A percentile compares a stretch with the other conserved stretches of the same genome.
These are phyloP conservation scores for Brachypterus glaber DNA, from an alignment of 2,888 invertebrate species.

Conservation along the genomic window DNA sequence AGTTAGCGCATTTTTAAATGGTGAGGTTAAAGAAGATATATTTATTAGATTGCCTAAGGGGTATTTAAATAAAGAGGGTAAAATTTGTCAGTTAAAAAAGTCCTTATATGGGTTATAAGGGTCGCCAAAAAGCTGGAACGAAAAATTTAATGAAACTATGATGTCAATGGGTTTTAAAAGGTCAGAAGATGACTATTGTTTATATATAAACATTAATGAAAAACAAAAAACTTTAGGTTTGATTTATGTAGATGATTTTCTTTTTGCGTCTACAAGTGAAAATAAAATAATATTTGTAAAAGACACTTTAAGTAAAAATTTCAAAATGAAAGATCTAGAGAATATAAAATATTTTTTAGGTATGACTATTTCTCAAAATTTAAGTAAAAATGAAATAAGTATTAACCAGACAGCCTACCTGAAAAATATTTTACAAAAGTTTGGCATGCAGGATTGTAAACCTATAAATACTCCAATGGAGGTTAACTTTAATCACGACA, in stretches of 20 bases:
- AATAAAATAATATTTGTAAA: conserved; percentile 12
- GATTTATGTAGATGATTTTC: conserved; percentile 15
- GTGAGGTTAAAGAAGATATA: neutral
- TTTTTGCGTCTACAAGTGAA: conserved; percentile 8
- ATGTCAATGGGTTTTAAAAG: conserved; percentile 10
- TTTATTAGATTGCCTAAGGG: neutral
- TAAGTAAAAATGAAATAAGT: too few species aligned
- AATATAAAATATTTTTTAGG: conserved; percentile 14
- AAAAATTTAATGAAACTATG: conserved; percentile 16
- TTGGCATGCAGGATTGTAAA: conserved; percentile 11
- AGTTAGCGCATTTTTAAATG: neutral
- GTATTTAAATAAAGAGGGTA: too few species aligned
- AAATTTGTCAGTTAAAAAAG: conserved; percentile 16
- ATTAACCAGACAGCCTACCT: conserved; percentile 5
- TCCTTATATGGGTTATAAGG: conserved; percentile 19
- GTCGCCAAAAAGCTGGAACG: conserved; percentile 20
- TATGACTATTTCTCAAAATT: too few species aligned
- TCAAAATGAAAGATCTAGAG: conserved; percentile 16
- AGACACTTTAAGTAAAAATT: conserved; percentile 6
- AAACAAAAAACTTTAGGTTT: conserved; percentile 9
- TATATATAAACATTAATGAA: conserved; percentile 7
- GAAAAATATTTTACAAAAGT: conserved; percentile 6
- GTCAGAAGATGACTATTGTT: conserved; percentile 14
- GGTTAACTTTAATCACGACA: conserved; percentile 9
- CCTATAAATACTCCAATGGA: conserved; percentile 12